Percentiles rank a stretch among this genome's conserved stretches.
These are phyloP conservation scores for Oreochromis mossambicus DNA, from an alignment of 2,797 vertebrate species.

Conservation along the genomic window DNA sequence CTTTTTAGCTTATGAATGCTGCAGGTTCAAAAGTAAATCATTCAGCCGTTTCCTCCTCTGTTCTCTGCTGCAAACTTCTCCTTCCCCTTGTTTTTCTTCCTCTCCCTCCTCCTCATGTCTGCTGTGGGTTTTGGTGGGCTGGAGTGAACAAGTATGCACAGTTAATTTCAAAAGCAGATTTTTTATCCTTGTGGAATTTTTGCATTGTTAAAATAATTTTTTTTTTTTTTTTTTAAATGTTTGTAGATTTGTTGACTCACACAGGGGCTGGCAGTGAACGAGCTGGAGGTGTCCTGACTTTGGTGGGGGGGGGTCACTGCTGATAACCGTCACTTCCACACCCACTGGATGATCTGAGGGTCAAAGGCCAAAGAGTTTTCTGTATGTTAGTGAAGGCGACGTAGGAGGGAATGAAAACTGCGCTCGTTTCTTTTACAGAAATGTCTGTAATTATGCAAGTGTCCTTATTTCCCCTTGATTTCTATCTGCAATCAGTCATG, in stretches of 20 bases:
- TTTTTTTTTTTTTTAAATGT: background rate
- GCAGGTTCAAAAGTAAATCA: conserved; percentile 86
- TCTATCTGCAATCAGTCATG: conserved; percentile 38
- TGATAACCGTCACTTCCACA: conserved; percentile 83
- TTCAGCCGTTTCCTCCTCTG: conserved; percentile 88
- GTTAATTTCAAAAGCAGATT: conserved; percentile 51
- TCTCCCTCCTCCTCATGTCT: conserved; percentile 74
- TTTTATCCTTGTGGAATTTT: conserved; percentile 10
- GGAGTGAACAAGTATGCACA: conserved; percentile 37
- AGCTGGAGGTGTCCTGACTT: conserved; percentile 85
- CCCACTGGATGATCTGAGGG: conserved; percentile 84
- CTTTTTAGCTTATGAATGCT: conserved; percentile 87
- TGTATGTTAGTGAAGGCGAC: conserved; percentile 39
- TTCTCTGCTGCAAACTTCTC: conserved; percentile 79
- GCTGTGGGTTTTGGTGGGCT: conserved; percentile 68
- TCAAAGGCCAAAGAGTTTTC: conserved; percentile 45
- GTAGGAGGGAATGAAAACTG: background rate
- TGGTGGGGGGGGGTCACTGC: conserved; percentile 87
- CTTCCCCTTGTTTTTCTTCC: conserved; percentile 67
- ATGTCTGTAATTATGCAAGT: conserved; percentile 18
- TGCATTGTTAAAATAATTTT: background rate
- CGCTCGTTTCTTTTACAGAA: conserved; percentile 7
- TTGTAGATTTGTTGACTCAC: conserved; percentile 58
- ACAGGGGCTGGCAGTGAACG: conserved; percentile 84
- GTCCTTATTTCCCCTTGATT: conserved; percentile 33